These are phyloP conservation scores for Puma concolor DNA, from an alignment of 2,113 vertebrate species.

Conservation along the genomic window DNA sequence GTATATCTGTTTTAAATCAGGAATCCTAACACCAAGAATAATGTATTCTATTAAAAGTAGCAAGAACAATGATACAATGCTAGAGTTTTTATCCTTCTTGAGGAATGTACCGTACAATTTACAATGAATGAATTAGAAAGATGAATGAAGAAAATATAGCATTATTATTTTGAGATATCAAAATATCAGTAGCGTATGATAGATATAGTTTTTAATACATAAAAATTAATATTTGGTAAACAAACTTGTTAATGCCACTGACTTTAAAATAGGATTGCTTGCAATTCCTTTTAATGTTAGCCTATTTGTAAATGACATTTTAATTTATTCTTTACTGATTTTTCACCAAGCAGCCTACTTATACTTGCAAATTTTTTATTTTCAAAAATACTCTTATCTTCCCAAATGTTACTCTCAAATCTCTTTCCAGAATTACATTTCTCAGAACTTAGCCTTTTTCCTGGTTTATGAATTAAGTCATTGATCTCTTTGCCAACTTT, in stretches of 20 bases:
- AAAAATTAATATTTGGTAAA: slow-evolving; percentile 41
- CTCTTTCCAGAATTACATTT: slow-evolving; percentile 36
- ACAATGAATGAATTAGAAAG: slow-evolving; percentile 15
- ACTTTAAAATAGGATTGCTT: slow-evolving; percentile 41
- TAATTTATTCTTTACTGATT: slow-evolving; percentile 60
- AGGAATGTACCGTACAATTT: background rate
- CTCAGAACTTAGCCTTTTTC: slow-evolving; percentile 51
- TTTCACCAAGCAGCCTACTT: slow-evolving; percentile 53
- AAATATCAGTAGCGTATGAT: background rate
- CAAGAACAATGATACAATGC: background rate
- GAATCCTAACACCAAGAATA: background rate
- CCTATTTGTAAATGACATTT: slow-evolving; percentile 64
- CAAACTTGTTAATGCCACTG: slow-evolving; percentile 9
- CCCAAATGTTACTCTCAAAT: slow-evolving; percentile 59
- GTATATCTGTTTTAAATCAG: background rate
- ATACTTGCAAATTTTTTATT: slow-evolving; percentile 63
- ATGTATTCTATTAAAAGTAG: slow-evolving; percentile 3
- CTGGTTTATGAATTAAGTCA: slow-evolving; percentile 31
- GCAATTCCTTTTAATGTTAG: slow-evolving; percentile 39
- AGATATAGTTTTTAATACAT: background rate
- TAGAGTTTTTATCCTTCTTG: background rate
- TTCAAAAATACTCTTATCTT: slow-evolving; percentile 53
- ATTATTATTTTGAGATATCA: slow-evolving; percentile 14
- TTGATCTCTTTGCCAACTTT: slow-evolving; percentile 54
- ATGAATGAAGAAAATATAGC: slow-evolving; percentile 15